Evolutionary conservation across 2,797 vertebrate species (phyloP).

Genomic region (Gambelia wislizenii): DNA sequence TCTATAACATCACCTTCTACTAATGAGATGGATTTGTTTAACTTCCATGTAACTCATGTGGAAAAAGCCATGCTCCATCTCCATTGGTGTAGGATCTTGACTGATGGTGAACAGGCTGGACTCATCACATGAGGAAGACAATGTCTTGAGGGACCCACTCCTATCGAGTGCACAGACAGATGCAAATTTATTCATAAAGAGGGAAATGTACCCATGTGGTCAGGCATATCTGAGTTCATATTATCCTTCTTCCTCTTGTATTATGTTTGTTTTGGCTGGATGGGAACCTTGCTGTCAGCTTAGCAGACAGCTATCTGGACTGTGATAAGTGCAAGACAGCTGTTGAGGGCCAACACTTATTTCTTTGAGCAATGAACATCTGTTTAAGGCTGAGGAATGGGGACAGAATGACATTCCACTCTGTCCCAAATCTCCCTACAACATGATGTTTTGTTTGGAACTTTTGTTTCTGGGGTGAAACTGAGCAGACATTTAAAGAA

Average conservation of each 20-base stretch:
- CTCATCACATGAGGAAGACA: not conserved
- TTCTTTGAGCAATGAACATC: constrained; percentile 66
- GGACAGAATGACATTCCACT: constrained; percentile 4
- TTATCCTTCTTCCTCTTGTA: constrained; percentile 12
- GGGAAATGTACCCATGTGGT: not conserved
- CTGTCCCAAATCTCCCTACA: constrained; percentile 31
- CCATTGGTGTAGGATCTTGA: no score
- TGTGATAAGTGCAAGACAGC: constrained; percentile 71
- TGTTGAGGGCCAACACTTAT: constrained; percentile 71
- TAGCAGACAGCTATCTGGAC: constrained; percentile 66
- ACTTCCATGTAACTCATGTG: no score
- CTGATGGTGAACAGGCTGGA: not conserved
- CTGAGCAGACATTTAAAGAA: not conserved
- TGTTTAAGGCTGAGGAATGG: constrained; percentile 55
- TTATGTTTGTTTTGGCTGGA: constrained; percentile 75
- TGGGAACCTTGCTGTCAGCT: constrained; percentile 54
- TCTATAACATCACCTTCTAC: no score
- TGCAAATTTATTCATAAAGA: not conserved
- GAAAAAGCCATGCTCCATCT: no score
- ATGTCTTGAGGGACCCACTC: not conserved
- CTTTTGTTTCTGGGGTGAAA: not conserved
- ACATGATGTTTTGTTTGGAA: constrained; percentile 55
- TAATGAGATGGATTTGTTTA: no score
- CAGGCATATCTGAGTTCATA: constrained; percentile 29
- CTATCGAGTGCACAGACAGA: fast-evolving